These are phyloP conservation scores for Parazoanthus atlanticus DNA, from an alignment of 92 coral and sea anemone species.

Conservation along the genomic window DNA sequence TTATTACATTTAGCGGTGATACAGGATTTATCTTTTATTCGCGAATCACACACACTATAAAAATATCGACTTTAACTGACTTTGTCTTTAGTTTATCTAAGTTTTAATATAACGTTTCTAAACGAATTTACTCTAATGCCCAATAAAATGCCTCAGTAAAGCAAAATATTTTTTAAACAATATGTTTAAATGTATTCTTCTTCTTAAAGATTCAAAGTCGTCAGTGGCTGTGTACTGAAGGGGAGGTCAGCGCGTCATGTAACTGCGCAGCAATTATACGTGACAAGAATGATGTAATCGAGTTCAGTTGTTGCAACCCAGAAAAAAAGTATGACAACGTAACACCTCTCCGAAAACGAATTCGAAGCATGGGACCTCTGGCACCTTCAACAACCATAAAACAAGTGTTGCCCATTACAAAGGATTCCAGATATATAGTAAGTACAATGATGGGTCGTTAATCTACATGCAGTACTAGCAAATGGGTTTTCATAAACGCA, in stretches of 20 bases:
- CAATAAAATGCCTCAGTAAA: too few relatives aligned
- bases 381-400: conserved; percentile 2
- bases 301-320: conserved; percentile 34
- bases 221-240: conserved; percentile 33
- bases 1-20: too few relatives aligned
- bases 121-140: too few relatives aligned
- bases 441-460: background rate
- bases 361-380: conserved; percentile 25
- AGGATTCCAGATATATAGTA: background rate
- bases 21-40: too few relatives aligned
- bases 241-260: background rate
- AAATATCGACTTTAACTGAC: too few relatives aligned
- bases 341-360: conserved; percentile 22
- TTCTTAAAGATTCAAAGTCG: conserved; percentile 43
- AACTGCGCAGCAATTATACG: conserved; percentile 46
- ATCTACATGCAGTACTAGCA: background rate
- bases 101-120: too few relatives aligned
- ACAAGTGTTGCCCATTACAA: background rate
- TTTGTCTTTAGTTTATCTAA: too few relatives aligned
- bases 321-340: background rate
- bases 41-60: too few relatives aligned
- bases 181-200: too few relatives aligned
- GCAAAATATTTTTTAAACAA: too few relatives aligned
- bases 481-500: too few relatives aligned
- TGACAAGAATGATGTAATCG: conserved; percentile 49